Evolutionary conservation across 2,888 invertebrate species (phyloP).

Genomic region (Nephrocerus scutellatus): DNA sequence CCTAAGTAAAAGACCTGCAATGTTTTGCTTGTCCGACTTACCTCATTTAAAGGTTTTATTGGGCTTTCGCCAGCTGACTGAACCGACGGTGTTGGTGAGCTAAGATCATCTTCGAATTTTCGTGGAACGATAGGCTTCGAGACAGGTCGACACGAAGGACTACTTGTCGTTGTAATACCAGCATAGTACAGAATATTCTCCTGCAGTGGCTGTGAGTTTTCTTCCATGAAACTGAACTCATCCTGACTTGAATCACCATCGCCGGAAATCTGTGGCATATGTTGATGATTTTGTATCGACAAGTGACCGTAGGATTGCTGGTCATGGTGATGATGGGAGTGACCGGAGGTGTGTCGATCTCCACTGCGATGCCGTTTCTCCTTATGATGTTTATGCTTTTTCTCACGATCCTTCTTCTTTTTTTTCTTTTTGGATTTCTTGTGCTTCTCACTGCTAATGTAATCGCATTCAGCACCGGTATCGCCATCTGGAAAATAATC

Average conservation of each 20-base stretch:
- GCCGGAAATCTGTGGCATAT: constrained; percentile 23
- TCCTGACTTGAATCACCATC: constrained; percentile 56
- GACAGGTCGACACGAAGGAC: constrained; percentile 43
- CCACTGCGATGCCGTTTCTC: constrained; percentile 55
- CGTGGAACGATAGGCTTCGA: constrained; percentile 42
- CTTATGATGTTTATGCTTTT: constrained; percentile 64
- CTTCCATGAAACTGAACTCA: constrained; percentile 54
- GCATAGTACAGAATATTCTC: constrained; percentile 44
- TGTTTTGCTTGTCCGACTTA: too few species aligned
- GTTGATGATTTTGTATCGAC: constrained; percentile 22
- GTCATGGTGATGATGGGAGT: constrained; percentile 15
- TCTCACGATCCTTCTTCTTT: constrained; percentile 68
- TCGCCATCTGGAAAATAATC: constrained; percentile 8
- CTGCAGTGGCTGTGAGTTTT: constrained; percentile 46
- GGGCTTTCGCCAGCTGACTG: constrained; percentile 26
- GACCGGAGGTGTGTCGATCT: constrained; percentile 19
- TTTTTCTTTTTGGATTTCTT: constrained; percentile 73
- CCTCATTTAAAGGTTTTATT: too few species aligned
- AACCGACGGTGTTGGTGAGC: constrained; percentile 30
- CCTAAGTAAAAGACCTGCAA: too few species aligned
- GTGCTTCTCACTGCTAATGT: constrained; percentile 49
- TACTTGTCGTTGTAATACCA: constrained; percentile 44
- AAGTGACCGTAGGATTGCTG: not conserved
- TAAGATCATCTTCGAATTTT: constrained; percentile 33
- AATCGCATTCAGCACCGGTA: constrained; percentile 26